Evolutionary conservation across 2,888 invertebrate species (phyloP).

Genomic region (Gortyna flavago): DNA sequence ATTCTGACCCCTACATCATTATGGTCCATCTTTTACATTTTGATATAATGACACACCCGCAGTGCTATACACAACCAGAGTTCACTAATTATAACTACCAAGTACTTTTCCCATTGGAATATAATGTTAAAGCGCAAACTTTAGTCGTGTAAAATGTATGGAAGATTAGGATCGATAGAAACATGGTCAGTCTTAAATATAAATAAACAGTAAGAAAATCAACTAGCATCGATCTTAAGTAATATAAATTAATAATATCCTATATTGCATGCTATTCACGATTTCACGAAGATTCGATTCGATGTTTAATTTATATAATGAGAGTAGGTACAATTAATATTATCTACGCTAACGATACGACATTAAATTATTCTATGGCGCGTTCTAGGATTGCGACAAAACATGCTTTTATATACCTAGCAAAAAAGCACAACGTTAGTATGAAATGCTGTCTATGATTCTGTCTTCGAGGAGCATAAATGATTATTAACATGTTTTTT

Average conservation of each 20-base stretch:
- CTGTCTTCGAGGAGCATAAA: neutral
- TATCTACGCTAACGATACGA: conserved; percentile 14
- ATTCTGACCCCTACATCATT: conserved; percentile 75
- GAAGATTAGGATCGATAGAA: conserved; percentile 72
- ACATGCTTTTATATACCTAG: neutral
- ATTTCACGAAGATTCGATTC: conserved; percentile 42
- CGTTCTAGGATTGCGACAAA: neutral
- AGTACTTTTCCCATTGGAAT: conserved; percentile 60
- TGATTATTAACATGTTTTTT: neutral
- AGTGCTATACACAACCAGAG: conserved; percentile 84
- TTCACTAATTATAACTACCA: conserved; percentile 70
- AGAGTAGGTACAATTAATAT: conserved; percentile 28
- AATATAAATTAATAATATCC: conserved; percentile 46
- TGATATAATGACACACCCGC: conserved; percentile 85
- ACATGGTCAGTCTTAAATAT: conserved; percentile 73
- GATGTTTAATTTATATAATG: conserved; percentile 47
- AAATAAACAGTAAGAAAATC: conserved; percentile 58
- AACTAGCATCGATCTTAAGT: conserved; percentile 55
- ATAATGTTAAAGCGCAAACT: conserved; percentile 66
- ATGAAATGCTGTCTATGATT: neutral
- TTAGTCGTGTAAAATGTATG: conserved; percentile 65
- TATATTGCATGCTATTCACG: conserved; percentile 41
- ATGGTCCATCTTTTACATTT: conserved; percentile 89
- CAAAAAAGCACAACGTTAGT: neutral
- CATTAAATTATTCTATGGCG: neutral